A percentile compares a stretch with the other conserved stretches of the same genome.
Evolutionary conservation across 2,113 vertebrate genomes (phyloP).

Genomic region (Bujurquina vittata): DNA sequence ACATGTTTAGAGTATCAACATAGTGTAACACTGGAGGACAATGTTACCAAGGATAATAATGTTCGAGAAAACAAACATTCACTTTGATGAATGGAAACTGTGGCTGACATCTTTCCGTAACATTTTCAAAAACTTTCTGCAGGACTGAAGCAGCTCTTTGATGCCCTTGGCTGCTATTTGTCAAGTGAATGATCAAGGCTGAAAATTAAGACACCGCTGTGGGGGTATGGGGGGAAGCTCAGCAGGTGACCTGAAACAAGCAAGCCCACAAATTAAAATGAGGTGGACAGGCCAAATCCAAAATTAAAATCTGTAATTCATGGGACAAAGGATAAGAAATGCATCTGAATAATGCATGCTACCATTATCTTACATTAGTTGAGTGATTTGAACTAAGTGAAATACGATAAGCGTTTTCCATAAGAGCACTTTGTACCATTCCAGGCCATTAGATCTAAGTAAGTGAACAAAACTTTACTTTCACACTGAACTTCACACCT

Average conservation of each 20-base stretch:
- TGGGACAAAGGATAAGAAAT: conserved; percentile 15
- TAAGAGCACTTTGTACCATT: conserved; percentile 42
- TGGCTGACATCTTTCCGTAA: neutral
- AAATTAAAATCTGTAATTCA: neutral
- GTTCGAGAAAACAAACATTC: conserved; percentile 11
- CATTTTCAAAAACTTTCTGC: neutral
- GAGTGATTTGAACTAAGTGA: conserved; percentile 49
- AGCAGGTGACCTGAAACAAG: neutral
- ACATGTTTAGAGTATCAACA: neutral
- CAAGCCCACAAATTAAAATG: neutral
- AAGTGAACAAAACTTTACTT: conserved; percentile 57
- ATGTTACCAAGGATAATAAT: conserved; percentile 1
- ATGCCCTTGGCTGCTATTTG: neutral
- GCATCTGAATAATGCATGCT: conserved; percentile 44
- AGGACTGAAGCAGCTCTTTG: neutral
- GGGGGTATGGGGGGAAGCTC: neutral
- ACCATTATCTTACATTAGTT: conserved; percentile 43
- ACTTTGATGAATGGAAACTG: neutral
- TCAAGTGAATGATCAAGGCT: neutral
- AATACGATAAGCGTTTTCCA: conserved; percentile 42
- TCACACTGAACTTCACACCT: conserved; percentile 34
- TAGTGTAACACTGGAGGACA: neutral
- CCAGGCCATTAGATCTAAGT: conserved; percentile 42
- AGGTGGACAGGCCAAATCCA: neutral
- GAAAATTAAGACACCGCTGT: neutral